These are phyloP conservation scores for Mohoua ochrocephala DNA, from an alignment of 2,113 vertebrate genomes.

Conservation along the genomic window DNA sequence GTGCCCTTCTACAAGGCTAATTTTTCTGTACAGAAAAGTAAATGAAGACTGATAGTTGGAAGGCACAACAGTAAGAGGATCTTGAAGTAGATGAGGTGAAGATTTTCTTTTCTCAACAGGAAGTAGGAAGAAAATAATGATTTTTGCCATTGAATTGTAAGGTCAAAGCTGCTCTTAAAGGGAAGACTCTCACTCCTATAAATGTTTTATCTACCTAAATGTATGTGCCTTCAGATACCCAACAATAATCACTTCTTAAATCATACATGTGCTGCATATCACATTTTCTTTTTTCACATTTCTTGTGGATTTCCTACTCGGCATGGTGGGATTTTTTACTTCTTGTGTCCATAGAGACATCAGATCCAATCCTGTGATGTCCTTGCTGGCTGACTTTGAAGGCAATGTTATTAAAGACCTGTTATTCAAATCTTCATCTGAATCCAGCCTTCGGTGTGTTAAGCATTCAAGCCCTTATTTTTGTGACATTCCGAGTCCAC, in stretches of 20 bases:
- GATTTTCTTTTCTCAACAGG: neutral
- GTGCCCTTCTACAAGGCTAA: neutral
- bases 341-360: neutral
- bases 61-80: neutral
- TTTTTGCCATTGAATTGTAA: neutral
- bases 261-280: neutral
- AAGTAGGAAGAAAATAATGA: neutral
- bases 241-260: neutral
- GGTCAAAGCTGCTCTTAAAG: neutral
- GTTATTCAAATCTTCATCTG: neutral
- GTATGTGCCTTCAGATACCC: neutral
- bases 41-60: constrained; percentile 10
- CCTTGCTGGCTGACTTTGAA: neutral
- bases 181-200: neutral
- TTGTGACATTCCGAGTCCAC: neutral
- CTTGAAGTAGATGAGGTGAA: neutral
- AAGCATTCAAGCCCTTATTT: neutral
- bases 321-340: neutral
- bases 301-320: neutral
- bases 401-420: neutral
- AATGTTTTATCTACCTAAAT: neutral
- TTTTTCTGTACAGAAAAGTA: neutral
- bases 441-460: neutral
- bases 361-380: neutral
- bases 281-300: neutral